Evolutionary conservation across 2,113 vertebrate species (phyloP), one percentile per base, ranked within the genome.

Genomic region (Stigmatopora argus): DNA sequence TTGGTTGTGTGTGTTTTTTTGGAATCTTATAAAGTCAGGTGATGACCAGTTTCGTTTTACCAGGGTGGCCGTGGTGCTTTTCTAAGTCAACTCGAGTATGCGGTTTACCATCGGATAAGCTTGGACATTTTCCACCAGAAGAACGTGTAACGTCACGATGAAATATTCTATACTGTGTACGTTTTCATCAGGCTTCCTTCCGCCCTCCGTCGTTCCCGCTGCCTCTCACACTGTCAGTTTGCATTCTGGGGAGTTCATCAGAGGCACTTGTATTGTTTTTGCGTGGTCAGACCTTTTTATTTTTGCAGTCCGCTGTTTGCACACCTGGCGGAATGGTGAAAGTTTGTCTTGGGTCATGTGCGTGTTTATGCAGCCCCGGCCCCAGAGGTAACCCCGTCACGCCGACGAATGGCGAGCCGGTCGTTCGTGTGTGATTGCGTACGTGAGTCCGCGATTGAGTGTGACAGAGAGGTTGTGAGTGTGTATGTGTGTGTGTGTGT

Each of bases 301-400:
- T 89, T 88, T 85, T 78, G 69, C 60, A 72, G 81, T 79, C 81
- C 78, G 62, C 71, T 86, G 85, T 88, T 89, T 90, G 81, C 87
- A 83, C 87, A 90, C 87, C 87, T 89, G 87, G 86, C 75, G 71
- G 86, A 88, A 87, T 87, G 77, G 79, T 80, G 77, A 87, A 85
- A 88, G 88, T 89, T 90, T 87, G 83, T 87, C 83, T 89, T 90
- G 88, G 87, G 87, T 88, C 87, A 87, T 80, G 82, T 73, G 83
- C 89, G 83, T 90, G 80, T 90, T 90, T 89, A 85, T 84, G 73
- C 83, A 78, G 74, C 82, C 79, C 74, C 38, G 83, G 86, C 83
- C 88, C 85, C 77, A 86, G 77, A 83, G 84, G 86, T 89, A 87
- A 89, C 88, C 87, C 84, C 85, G 72, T 82, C 83, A 83, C 66